Evolutionary conservation across 2,888 invertebrate species (phyloP), one percentile per base, ranked within the genome.

Genomic region (Axea sp.): DNA sequence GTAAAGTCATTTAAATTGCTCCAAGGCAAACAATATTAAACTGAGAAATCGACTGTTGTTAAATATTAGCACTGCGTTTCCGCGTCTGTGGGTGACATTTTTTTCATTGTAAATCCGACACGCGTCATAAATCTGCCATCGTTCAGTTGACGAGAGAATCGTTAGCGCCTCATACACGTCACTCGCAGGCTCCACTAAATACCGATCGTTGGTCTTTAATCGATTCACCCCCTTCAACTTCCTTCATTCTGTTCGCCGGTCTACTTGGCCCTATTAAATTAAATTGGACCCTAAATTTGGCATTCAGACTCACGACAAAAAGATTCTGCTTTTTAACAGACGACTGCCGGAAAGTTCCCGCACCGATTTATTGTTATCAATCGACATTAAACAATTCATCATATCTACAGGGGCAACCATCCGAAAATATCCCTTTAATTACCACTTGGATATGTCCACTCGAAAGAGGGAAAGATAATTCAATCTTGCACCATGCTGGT

Each of bases 131-230:
- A 74, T 64, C 64, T 62, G 64, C 45, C 49, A 62, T 64, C 53
- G 62, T 75, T 72, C 57, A 43, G 73, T 67, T 72, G 76, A 76
- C 72, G 75, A 74, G 68, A 17, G 19, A 73, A 73, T 67, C 73
- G 76, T 73, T 68, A 71, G 79, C 78, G 76, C 79, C 80, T 82
- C 81, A 81, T 84, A 83, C 82, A 81, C 77, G 85, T 86, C 85
- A 86, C 77, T 82, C 80, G 81, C 86, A 86, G 86, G 76, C 82
- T 78, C 84, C 83, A 84, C 84, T 86, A 86, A 86, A 86, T 86
- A 86, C 84, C 83, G 83, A 86, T 85, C 84, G 80, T 78, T 82
- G 82, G 81, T 82, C 83, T 83, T 83, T 81, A 77, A 78, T 76
- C 80, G 78, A 76, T 76, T 81, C 77, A 78, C 76, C 78, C 75